Base-by-base conservation (phyloP, 1,140 invertebrate genomes). In the Ips typographus region DNA sequence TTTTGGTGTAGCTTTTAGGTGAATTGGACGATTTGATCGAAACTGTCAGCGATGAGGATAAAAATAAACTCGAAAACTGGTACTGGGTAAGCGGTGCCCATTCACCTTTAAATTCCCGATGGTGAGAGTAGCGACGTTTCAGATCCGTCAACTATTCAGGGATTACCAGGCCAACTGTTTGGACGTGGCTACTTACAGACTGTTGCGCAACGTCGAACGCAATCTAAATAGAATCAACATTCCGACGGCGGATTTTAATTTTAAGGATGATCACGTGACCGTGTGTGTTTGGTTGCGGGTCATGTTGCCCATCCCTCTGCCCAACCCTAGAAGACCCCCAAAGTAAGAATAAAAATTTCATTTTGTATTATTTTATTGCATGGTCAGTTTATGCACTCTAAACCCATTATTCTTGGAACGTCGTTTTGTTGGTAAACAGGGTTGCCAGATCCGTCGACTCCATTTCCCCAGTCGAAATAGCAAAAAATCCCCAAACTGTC, bases 221-320 rank as follows among this genome's bases (percentile, higher is more conserved):
- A 80, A 84, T 52, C 81, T 86, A 78, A 71, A 80, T 3, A 78
- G 79, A 42, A 77, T 84, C 7, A 78, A 83, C 75, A 82, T 84
- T 55, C 81, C 80, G 70, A 84, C 82, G 8, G 81, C 84, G 0
- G 79, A 78, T 63, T 87, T 83, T 61, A 74, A 80, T 3, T 79
- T 81, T 8, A 70, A 78, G 65, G 81, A 84, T 8, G 74, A 78
- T 1, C 73, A 83, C 64, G 78, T 86, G 36, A 80, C 78, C 5
- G 79, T 85, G 5, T 83, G 83, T 71, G 70, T 86, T 39, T 86
- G 84, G 84, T 80, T 81, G 1, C 76, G 82, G 22, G 80, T 86
- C 36, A 77, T 79, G 57, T 71, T 84, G 39, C 85, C 85, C 0
- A 78, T 82, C 4, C 76, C 77, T 0, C 62, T 75, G n/a, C 72